Base-by-base conservation (phyloP, 1,140 invertebrate species). In the Dolichoris vasculosae region DNA sequence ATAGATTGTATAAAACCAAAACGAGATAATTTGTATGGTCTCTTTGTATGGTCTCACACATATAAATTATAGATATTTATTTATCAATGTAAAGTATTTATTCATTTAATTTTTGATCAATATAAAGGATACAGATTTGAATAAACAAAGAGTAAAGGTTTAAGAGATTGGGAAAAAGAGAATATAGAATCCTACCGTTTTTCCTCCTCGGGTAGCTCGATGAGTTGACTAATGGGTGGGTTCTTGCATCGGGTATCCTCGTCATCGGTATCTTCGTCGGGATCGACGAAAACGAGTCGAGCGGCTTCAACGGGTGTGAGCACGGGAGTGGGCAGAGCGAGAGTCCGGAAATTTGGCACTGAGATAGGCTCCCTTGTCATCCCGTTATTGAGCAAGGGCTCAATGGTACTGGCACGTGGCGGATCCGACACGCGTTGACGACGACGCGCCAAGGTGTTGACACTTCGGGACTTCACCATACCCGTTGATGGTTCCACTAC, bases 361-460 rank as follows among this genome's bases (percentile, higher is more conserved):
- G 96, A 97, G 69, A 96, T 95, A 1, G 96, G 96, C 88, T 97
- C 96, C 71, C 96, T 93, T 1, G 95, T 94, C 91, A 96, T 94
- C 59, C 94, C 92, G n/a, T 40, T 51, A 79, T 67, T 80, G 35
- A 71, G 26, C 81, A 88, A 26, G 0, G 82, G 82, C 55, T 86
- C 86, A 51, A 82, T 80, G 59, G 77, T 84, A 38, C 86, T 86
- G 35, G 59, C 30, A 3, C 86, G 82, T 4, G 76, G 81, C 2
- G 80, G 77, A 40, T 86, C 86, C 0, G 48, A 55, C 15, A 81
- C 0, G 30, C 55, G 89, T 46, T 38, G 83, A 43, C 90, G 91
- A 86, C 90, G 88, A 38, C 89, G 90, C 0, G 92, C 93, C 46
- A 93, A 32, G 11, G 92, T 90, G 78, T 93, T 94, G n/a, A 91